Percentiles rank a stretch among this genome's conserved stretches.
These are phyloP conservation scores for Dromaius novaehollandiae DNA, from an alignment of 2,113 vertebrate species.

Conservation along the genomic window DNA sequence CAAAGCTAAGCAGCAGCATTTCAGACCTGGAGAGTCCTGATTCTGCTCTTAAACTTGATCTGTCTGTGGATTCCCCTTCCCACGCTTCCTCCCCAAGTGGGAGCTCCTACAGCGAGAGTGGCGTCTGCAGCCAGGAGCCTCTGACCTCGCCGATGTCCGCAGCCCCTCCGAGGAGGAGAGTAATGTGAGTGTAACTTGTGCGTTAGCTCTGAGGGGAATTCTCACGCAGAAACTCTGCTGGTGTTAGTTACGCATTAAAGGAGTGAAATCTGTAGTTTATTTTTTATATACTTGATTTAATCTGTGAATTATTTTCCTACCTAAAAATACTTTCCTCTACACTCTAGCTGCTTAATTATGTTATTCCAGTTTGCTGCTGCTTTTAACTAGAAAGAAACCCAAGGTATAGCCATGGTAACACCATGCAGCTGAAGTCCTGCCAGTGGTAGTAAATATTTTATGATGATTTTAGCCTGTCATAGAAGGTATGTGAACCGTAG, in stretches of 20 bases:
- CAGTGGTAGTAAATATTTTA: background rate
- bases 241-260: accelerated
- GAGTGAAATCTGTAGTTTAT: accelerated
- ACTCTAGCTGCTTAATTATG: background rate
- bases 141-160: conserved; percentile 75
- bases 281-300: background rate
- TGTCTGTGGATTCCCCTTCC: conserved; percentile 73
- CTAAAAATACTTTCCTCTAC: background rate
- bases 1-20: conserved; percentile 80
- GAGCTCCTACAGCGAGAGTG: conserved; percentile 83
- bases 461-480: background rate
- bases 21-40: conserved; percentile 86
- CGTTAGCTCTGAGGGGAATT: accelerated
- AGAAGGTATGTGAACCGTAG: background rate
- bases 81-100: conserved; percentile 77
- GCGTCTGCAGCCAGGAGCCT: conserved; percentile 79
- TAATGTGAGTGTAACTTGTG: conserved; percentile 36
- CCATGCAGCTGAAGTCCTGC: background rate
- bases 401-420: background rate
- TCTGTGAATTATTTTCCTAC: accelerated
- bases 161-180: conserved; percentile 66
- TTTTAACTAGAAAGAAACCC: background rate
- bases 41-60: conserved; percentile 78
- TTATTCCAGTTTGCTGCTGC: background rate
- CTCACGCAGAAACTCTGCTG: accelerated